These are phyloP conservation scores for Pica pica DNA, from an alignment of 2,113 vertebrate genomes.

Conservation along the genomic window DNA sequence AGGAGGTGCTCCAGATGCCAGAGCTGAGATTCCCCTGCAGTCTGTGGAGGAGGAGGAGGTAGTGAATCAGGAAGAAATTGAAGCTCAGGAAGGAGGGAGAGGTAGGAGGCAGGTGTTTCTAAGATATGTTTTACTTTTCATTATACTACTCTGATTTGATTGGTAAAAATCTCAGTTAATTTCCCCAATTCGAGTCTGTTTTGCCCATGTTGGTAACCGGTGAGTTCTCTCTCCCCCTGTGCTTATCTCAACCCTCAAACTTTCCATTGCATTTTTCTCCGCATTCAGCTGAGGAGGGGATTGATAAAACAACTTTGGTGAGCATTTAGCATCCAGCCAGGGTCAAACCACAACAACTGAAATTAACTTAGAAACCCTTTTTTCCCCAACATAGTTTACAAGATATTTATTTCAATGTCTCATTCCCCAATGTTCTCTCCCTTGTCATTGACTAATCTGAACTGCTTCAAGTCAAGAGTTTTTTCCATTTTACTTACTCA, in stretches of 20 bases:
- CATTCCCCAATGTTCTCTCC: neutral
- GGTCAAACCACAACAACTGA: neutral
- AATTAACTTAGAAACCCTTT: no score
- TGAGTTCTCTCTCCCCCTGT: neutral
- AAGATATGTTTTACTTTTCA: neutral
- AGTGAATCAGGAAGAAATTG: neutral
- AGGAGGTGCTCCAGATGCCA: neutral
- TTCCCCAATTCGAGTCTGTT: accelerated
- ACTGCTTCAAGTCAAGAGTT: neutral
- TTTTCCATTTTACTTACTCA: neutral
- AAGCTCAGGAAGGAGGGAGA: neutral
- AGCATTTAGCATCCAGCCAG: neutral
- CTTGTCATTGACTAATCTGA: neutral
- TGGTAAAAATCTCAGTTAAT: neutral
- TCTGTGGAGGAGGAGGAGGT: neutral
- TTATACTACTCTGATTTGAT: neutral
- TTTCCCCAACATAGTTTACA: no score
- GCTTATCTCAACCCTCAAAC: neutral
- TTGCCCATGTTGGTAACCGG: neutral
- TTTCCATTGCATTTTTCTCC: neutral
- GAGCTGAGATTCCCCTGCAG: neutral
- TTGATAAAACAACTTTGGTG: neutral
- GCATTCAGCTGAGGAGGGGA: neutral
- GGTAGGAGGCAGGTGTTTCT: neutral
- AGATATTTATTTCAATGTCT: neutral